Conservation (phyloP, 2,888 invertebrate species). For the Junonia oenone region DNA sequence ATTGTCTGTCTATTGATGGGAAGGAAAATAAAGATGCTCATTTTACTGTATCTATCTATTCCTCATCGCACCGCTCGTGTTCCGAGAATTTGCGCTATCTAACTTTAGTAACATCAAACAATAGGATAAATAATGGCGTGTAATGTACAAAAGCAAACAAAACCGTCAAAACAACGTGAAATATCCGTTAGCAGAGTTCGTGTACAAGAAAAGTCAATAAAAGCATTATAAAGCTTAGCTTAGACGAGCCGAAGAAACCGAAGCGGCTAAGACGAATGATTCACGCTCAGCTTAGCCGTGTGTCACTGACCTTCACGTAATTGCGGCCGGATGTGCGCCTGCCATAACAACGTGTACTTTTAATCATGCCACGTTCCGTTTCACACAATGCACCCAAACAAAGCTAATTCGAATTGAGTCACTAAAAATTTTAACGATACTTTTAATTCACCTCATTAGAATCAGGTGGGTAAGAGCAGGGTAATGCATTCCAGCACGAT, state of each 20-base stretch:
- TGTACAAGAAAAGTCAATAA: conserved; percentile 12
- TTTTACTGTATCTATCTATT: conserved; percentile 19
- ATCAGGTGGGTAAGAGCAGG: conserved; percentile 36
- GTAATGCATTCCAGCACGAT: conserved; percentile 67
- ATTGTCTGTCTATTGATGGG: conserved; percentile 22
- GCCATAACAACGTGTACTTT: conserved; percentile 43
- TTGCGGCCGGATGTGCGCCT: conserved; percentile 51
- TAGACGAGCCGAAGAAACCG: not conserved
- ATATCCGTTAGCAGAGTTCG: conserved; percentile 21
- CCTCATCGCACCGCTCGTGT: conserved; percentile 8
- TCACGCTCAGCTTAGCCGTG: conserved; percentile 42
- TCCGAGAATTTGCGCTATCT: conserved; percentile 20
- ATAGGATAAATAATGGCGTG: conserved; percentile 8
- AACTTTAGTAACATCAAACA: conserved; percentile 19
- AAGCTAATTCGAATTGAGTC: conserved; percentile 20
- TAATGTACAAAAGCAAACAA: conserved; percentile 9
- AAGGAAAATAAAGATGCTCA: conserved; percentile 18
- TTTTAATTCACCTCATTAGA: conserved; percentile 33
- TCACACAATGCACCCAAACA: conserved; percentile 44
- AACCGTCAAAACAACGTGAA: conserved; percentile 10
- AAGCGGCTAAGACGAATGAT: conserved; percentile 54
- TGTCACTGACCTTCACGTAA: conserved; percentile 67
- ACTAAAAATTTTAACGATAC: conserved; percentile 15
- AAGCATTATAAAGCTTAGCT: not conserved
- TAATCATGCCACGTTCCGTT: conserved; percentile 47